Conservation (phyloP, 2,888 invertebrate species). For the Idaea straminata region DNA sequence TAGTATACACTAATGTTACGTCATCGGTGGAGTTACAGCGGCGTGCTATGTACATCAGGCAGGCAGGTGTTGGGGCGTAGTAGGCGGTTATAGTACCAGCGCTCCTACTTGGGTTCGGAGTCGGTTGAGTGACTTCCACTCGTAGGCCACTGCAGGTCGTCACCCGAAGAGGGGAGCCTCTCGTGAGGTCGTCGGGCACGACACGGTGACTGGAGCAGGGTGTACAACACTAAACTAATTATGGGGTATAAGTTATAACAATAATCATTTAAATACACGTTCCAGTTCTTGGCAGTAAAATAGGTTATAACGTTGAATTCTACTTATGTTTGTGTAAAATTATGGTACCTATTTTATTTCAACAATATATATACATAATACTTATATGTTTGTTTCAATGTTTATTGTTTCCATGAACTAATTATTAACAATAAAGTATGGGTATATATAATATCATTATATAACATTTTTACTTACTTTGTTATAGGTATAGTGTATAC, state of each 20-base stretch:
- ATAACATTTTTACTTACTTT: no score
- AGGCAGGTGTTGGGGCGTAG: no score
- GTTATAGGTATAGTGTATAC: no score
- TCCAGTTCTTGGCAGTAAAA: background rate
- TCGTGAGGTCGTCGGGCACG: no score
- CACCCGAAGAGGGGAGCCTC: no score
- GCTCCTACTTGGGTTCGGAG: background rate
- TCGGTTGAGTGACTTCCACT: background rate
- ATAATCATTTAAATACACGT: no score
- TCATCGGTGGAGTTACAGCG: background rate
- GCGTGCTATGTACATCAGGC: no score
- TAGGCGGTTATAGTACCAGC: background rate
- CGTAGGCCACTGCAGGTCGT: no score
- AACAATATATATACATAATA: background rate
- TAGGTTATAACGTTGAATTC: background rate
- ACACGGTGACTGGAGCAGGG: no score
- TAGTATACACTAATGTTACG: background rate
- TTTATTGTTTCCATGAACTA: background rate
- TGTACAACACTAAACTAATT: no score
- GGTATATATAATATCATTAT: no score
- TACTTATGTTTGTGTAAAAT: background rate
- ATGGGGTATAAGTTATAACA: no score
- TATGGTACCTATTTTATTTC: background rate
- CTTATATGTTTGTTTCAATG: background rate
- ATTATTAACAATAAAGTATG: background rate